These are phyloP conservation scores for Ahaetulla prasina DNA, from an alignment of 2,113 vertebrate genomes.

Conservation along the genomic window DNA sequence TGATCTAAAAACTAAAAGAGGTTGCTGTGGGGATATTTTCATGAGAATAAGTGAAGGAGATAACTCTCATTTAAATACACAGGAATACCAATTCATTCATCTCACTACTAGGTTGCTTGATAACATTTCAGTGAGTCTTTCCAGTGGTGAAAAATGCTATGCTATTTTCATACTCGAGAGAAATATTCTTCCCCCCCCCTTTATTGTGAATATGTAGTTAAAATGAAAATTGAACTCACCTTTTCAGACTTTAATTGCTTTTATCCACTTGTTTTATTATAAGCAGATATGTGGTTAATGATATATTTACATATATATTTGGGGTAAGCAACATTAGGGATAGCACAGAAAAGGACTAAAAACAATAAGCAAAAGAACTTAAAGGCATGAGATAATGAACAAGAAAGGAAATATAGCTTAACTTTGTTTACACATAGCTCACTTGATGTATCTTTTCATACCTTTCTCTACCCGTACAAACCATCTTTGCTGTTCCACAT, in stretches of 20 bases:
- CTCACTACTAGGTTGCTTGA: background rate
- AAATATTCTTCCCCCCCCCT: background rate
- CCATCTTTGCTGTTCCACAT: background rate
- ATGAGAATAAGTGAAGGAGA: background rate
- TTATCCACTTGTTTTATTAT: background rate
- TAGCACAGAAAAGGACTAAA: background rate
- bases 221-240: background rate
- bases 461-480: background rate
- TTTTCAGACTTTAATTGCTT: background rate
- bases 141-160: background rate
- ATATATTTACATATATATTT: background rate
- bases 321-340: background rate
- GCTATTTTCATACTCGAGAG: background rate
- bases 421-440: background rate
- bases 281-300: background rate
- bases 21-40: slow-evolving; percentile 7
- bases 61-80: background rate
- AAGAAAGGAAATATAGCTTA: background rate
- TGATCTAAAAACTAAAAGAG: background rate
- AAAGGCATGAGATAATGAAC: background rate
- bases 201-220: background rate
- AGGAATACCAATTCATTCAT: background rate
- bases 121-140: background rate
- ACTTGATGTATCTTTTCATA: background rate
- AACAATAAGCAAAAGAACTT: background rate